Evolutionary conservation across 2,888 invertebrate species (phyloP).

Genomic region (Antheraea assamensis): DNA sequence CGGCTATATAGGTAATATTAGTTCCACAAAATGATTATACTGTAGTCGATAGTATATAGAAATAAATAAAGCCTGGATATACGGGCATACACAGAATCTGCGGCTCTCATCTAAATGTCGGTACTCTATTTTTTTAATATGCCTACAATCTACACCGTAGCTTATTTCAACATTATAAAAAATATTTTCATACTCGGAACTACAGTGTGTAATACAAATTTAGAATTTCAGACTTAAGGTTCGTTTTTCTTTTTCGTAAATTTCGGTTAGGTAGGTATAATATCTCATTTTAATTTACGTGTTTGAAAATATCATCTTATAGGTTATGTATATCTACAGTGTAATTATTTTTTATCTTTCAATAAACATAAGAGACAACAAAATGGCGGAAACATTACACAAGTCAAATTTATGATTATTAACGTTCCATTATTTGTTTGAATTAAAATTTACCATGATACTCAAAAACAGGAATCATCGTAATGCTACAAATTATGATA

Average conservation of each 20-base stretch:
- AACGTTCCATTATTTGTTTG: neutral
- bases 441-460: neutral
- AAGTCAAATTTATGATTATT: neutral
- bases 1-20: neutral
- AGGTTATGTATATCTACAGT: neutral
- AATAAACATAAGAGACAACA: neutral
- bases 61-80: no score
- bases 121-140: no score
- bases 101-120: no score
- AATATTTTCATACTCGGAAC: neutral
- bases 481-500: conserved; percentile 7
- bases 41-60: no score
- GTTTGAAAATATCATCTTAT: neutral
- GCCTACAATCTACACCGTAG: no score
- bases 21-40: neutral
- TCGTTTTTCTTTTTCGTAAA: neutral
- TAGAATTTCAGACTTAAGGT: neutral
- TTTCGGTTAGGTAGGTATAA: neutral
- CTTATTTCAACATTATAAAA: neutral
- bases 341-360: neutral
- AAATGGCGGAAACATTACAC: neutral
- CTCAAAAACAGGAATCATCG: neutral
- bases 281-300: neutral
- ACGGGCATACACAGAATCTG: neutral
- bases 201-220: neutral